These are phyloP conservation scores for Platynereis dumerilii DNA, from an alignment of 2,888 invertebrate genomes.

Conservation along the genomic window DNA sequence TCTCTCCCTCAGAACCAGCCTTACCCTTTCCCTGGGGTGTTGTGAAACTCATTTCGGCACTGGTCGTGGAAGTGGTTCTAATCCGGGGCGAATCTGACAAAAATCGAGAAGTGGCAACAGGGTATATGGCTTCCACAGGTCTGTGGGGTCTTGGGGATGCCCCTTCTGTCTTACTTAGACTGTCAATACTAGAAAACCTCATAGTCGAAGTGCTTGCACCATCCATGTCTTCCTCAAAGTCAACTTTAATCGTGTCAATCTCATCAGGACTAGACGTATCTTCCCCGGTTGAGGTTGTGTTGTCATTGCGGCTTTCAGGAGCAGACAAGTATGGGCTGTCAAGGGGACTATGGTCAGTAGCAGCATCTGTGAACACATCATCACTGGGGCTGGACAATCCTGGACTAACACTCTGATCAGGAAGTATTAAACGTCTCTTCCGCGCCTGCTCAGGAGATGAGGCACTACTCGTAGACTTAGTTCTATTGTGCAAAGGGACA, in stretches of 20 bases:
- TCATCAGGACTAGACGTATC: slow-evolving; percentile 18
- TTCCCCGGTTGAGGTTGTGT: background rate
- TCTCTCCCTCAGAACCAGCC: slow-evolving; percentile 14
- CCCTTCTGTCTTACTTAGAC: slow-evolving; percentile 12
- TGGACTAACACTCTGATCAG: slow-evolving; percentile 6
- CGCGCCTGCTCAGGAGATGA: too few species aligned
- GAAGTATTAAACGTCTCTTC: too few species aligned
- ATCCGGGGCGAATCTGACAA: background rate
- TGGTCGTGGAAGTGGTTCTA: background rate
- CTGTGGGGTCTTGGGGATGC: slow-evolving; percentile 10
- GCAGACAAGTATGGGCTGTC: slow-evolving; percentile 35
- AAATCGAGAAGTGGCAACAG: slow-evolving; percentile 28
- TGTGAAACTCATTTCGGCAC: background rate
- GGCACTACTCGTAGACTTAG: too few species aligned
- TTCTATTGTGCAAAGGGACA: too few species aligned
- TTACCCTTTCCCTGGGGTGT: background rate
- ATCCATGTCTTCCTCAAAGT: slow-evolving; percentile 5
- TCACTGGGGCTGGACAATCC: slow-evolving; percentile 28
- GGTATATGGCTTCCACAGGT: slow-evolving; percentile 26
- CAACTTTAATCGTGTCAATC: slow-evolving; percentile 4
- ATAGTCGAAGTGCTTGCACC: slow-evolving; percentile 1
- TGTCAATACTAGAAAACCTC: slow-evolving; percentile 24
- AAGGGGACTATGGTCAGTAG: slow-evolving; percentile 20
- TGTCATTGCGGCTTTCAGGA: slow-evolving; percentile 16
- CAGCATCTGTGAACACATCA: slow-evolving; percentile 32